Evolutionary conservation across 2,113 vertebrate genomes (phyloP), one percentile per base, ranked within the genome.

Genomic region (Takifugu bimaculatus): DNA sequence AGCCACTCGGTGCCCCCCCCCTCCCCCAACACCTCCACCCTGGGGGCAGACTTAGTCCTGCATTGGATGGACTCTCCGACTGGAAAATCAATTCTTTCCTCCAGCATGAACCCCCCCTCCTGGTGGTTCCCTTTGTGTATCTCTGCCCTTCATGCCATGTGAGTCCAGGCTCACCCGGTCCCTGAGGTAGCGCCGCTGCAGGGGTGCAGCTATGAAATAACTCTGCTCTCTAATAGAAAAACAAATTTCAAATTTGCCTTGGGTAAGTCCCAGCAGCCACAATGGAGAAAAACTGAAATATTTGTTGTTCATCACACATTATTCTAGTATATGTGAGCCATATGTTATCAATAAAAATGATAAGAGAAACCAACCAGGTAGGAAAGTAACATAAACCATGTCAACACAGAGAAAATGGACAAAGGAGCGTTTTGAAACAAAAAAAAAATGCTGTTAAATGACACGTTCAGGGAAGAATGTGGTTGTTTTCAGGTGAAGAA

Each of bases 1-100:
- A 10, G 70, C 79, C 53, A 14, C 35, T 51, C 62, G 35, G 50
- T 59, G 56, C 70, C 79, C 70, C 2, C 35, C 20, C 20, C 20
- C 20, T n/a, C 20, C 20, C 1, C 20, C 20, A 20, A 20, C 20
- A 20, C 20, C 20, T 20, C 20, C 13, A 4, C 44, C 43, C 43
- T 9, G 44, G 59, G 78, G 74, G 74, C 72, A 81, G 69, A 80
- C 79, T 77, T 35, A 54, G 74, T 60, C 58, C 66, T 70, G 66
- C 68, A 29, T 35, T 62, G 70, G 53, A 67, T 15, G 57, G 74
- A 50, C 70, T 78, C 70, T 76, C 65, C 13, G 9, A 79, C 75
- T 57, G 77, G 74, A 84, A 89, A 90, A 90, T 91, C 88, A 78
- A 88, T 91, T 83, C 57, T 83, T 65, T 70, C 71, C 66, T 54